Conservation (phyloP, 30 jellyfish, hydroid and myxozoan genomes). For the Turritopsis dohrnii region DNA sequence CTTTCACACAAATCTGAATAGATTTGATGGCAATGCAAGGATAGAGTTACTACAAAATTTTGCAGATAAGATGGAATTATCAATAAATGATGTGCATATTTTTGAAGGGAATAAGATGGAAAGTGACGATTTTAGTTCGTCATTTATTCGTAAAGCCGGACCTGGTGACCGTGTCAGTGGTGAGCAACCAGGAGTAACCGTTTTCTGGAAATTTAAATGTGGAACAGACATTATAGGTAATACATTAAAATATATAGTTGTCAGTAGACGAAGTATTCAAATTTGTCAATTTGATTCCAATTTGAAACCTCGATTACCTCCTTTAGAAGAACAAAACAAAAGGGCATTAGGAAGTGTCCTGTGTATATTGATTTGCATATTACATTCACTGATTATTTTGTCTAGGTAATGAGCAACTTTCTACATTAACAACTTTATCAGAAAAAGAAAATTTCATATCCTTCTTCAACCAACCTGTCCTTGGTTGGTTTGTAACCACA, state of each 20-base stretch:
- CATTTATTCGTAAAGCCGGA: conserved; percentile 65
- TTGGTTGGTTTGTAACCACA: conserved; percentile 81
- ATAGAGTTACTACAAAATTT: conserved; percentile 45
- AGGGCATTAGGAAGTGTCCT: not conserved
- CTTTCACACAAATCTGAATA: conserved; percentile 45
- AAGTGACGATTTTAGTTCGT: conserved; percentile 23
- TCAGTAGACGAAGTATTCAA: too few species aligned
- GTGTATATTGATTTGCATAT: too few species aligned
- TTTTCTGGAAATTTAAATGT: conserved; percentile 68
- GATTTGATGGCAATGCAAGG: conserved; percentile 39
- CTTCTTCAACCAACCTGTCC: conserved; percentile 45
- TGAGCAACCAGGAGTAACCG: conserved; percentile 54
- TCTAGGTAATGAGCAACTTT: conserved; percentile 61
- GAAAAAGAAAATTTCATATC: conserved; percentile 45
- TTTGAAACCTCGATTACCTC: not conserved
- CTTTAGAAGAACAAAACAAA: not conserved
- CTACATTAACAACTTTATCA: conserved; percentile 38
- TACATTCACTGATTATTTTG: not conserved
- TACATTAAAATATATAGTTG: too few species aligned
- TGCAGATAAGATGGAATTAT: conserved; percentile 55
- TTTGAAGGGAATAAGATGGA: conserved; percentile 50
- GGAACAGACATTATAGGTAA: conserved; percentile 70
- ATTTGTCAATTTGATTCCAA: too few species aligned
- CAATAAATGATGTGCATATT: conserved; percentile 41
- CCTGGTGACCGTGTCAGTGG: conserved; percentile 74